Conservation (phyloP, 2,797 vertebrate genomes). For the Brachyrhaphis roseni region DNA sequence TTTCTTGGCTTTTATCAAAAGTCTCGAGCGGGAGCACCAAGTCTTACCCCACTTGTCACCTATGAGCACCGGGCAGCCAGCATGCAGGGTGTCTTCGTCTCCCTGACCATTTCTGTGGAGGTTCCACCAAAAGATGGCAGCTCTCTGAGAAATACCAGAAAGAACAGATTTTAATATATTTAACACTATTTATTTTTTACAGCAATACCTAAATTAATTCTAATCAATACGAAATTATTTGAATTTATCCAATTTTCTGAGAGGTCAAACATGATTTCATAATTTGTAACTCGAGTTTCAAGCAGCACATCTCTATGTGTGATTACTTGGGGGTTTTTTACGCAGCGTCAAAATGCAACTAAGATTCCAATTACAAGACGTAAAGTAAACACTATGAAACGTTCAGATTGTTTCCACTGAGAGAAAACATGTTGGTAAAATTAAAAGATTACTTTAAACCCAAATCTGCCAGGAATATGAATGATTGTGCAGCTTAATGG, state of each 20-base stretch:
- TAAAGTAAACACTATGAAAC: background rate
- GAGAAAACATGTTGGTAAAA: background rate
- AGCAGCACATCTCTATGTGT: background rate
- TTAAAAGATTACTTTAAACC: background rate
- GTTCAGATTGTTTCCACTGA: background rate
- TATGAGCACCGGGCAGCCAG: slow-evolving; percentile 90
- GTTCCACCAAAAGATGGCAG: slow-evolving; percentile 98
- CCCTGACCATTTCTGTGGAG: slow-evolving; percentile 88
- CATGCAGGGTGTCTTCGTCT: slow-evolving; percentile 88
- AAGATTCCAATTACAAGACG: background rate
- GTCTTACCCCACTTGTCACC: slow-evolving; percentile 96
- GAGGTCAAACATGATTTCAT: background rate
- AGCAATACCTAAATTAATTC: no score
- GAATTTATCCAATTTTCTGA: no score
- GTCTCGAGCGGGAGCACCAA: background rate
- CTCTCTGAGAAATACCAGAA: slow-evolving; percentile 80
- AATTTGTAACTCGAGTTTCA: background rate
- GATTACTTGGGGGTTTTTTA: background rate
- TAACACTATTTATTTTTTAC: no score
- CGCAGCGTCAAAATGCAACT: background rate
- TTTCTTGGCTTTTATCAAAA: background rate
- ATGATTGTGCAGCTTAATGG: background rate
- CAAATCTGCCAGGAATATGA: background rate
- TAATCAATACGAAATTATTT: no score
- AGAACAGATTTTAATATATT: background rate